Evolutionary conservation across 2,113 vertebrate species (phyloP).

Genomic region (Silurus glanis): DNA sequence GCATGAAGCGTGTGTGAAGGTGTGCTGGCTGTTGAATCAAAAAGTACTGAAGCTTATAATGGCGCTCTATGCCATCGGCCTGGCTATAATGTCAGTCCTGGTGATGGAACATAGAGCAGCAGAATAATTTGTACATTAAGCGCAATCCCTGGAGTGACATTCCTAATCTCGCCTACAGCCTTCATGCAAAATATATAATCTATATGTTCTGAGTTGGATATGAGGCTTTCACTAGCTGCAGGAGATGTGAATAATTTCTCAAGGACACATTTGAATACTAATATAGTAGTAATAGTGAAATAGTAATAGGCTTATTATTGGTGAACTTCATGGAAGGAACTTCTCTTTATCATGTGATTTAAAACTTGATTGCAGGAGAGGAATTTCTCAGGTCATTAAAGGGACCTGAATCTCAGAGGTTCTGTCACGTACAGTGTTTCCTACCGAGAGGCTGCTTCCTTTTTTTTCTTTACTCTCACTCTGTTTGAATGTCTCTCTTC

Average conservation of each 20-base stretch:
- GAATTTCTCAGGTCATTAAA: constrained; percentile 1
- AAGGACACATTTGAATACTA: not conserved
- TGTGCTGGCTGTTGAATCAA: constrained; percentile 8
- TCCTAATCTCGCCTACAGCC: not conserved
- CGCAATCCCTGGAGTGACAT: constrained; percentile 14
- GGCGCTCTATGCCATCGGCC: not conserved
- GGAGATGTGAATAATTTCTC: not conserved
- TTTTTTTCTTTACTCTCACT: not conserved
- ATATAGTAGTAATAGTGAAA: not conserved
- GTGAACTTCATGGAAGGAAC: not conserved
- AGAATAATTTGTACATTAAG: constrained; percentile 40
- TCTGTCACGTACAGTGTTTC: not conserved
- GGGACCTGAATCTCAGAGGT: not conserved
- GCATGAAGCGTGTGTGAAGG: constrained; percentile 5
- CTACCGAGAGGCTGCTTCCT: not conserved
- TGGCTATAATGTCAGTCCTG: not conserved
- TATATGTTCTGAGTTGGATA: not conserved
- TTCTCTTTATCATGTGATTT: constrained; percentile 7
- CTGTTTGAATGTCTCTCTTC: not conserved
- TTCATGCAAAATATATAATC: not conserved
- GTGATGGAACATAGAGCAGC: constrained; percentile 32
- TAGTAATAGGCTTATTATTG: not conserved
- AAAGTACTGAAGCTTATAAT: constrained; percentile 23
- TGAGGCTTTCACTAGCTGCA: not conserved
- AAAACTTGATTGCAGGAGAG: not conserved